Percentiles rank a stretch among this genome's conserved stretches.
Evolutionary conservation across 2,113 vertebrate genomes (phyloP).

Genomic region (Acrocephalus arundinaceus): DNA sequence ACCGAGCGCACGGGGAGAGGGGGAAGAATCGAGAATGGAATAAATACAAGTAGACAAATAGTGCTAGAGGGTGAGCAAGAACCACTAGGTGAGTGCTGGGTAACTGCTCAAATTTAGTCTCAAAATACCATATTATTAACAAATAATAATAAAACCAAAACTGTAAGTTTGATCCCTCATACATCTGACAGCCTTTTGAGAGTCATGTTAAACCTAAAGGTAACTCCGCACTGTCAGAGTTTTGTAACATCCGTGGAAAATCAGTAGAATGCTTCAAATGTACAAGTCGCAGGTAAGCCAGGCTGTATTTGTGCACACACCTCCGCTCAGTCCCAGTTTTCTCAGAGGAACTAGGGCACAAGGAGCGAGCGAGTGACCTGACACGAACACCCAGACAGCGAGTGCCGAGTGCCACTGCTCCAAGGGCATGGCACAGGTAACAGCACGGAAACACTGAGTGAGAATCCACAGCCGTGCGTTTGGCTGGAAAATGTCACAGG

Average conservation of each 20-base stretch:
- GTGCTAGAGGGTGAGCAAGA: not conserved
- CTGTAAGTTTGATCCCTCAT: too few relatives aligned
- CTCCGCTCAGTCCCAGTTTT: not conserved
- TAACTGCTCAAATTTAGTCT: not conserved
- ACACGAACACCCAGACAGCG: not conserved
- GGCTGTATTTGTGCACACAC: not conserved
- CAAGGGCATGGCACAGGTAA: not conserved
- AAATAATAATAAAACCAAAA: not conserved
- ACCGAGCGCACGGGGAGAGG: too few relatives aligned
- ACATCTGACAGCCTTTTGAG: too few relatives aligned
- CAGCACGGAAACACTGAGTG: fast-evolving
- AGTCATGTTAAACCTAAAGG: not conserved
- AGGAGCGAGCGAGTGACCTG: not conserved
- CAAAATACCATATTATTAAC: not conserved
- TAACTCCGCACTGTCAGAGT: not conserved
- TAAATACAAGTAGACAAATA: not conserved
- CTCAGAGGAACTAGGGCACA: not conserved
- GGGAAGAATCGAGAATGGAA: not conserved
- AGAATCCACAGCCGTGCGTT: fast-evolving
- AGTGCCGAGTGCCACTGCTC: not conserved
- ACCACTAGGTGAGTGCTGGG: fast-evolving
- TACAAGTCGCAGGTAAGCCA: not conserved
- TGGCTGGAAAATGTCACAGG: not conserved
- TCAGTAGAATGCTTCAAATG: not conserved
- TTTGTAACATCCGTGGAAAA: not conserved